These are phyloP conservation scores for Anthophora plumipes DNA, from an alignment of 2,888 invertebrate genomes.

Conservation along the genomic window DNA sequence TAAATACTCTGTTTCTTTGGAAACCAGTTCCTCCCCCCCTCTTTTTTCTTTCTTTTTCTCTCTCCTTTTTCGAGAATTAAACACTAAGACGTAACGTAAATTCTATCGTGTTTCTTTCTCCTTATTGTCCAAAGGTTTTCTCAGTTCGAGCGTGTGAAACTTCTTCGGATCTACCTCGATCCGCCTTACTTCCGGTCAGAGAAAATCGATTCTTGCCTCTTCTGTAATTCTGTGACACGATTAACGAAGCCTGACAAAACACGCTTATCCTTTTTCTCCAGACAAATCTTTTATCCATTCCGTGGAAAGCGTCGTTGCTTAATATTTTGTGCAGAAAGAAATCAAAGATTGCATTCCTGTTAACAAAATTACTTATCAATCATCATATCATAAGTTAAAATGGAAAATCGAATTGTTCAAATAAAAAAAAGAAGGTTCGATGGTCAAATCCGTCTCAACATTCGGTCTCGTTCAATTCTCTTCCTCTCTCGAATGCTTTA, in stretches of 20 bases:
- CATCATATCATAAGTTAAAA: too few relatives aligned
- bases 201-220: not conserved
- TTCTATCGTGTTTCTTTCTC: not conserved
- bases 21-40: not conserved
- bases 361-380: too few relatives aligned
- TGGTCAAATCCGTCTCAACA: not conserved
- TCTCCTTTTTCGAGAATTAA: not conserved
- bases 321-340: too few relatives aligned
- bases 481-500: conserved; percentile 22
- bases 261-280: too few relatives aligned
- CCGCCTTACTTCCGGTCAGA: not conserved
- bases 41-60: not conserved
- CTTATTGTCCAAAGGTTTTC: not conserved
- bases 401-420: not conserved
- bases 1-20: not conserved
- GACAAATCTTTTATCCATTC: too few relatives aligned
- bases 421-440: not conserved
- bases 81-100: not conserved
- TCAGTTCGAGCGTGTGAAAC: not conserved
- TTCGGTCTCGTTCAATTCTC: not conserved
- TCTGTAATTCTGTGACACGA: not conserved
- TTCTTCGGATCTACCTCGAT: conserved; percentile 18
- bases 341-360: too few relatives aligned
- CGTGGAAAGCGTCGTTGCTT: too few relatives aligned
- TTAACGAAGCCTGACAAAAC: not conserved